Percentiles rank a stretch among this genome's conserved stretches.
Conservation (phyloP, 2,113 vertebrate genomes). For the Gambusia affinis region DNA sequence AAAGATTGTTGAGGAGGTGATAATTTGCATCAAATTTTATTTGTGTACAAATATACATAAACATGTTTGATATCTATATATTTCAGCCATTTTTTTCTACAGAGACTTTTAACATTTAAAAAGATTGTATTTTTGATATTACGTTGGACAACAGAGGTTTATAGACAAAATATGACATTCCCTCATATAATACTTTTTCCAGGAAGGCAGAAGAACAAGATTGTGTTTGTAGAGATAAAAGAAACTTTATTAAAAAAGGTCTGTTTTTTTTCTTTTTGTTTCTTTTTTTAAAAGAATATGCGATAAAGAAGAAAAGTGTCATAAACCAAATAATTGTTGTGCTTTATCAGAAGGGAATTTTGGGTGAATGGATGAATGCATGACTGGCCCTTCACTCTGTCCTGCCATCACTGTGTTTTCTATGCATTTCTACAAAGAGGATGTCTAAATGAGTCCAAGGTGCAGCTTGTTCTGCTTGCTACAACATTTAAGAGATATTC, state of each 20-base stretch:
- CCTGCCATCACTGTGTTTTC: slow-evolving; percentile 73
- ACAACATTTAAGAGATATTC: slow-evolving; percentile 15
- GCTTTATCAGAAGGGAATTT: slow-evolving; percentile 53
- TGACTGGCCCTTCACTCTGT: slow-evolving; percentile 63
- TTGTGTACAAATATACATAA: slow-evolving; percentile 73
- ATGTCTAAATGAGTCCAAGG: slow-evolving; percentile 32
- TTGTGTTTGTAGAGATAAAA: slow-evolving; percentile 42
- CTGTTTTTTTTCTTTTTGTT: neutral
- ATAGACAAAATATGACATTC: slow-evolving; percentile 54
- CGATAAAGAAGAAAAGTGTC: slow-evolving; percentile 25
- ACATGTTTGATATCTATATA: slow-evolving; percentile 74
- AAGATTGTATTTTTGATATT: slow-evolving; percentile 84
- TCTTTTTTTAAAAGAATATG: slow-evolving; percentile 7
- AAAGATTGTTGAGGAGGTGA: slow-evolving; percentile 62
- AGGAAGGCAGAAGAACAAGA: slow-evolving; percentile 52
- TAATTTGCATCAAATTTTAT: slow-evolving; percentile 81
- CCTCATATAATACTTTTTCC: slow-evolving; percentile 42
- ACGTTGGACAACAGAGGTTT: slow-evolving; percentile 60
- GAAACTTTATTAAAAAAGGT: slow-evolving; percentile 37
- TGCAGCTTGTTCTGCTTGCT: slow-evolving; percentile 43
- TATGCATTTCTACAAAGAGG: slow-evolving; percentile 68
- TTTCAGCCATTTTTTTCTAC: slow-evolving; percentile 80
- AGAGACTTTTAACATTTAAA: slow-evolving; percentile 78
- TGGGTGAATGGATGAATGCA: slow-evolving; percentile 53
- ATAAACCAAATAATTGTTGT: slow-evolving; percentile 73